Evolutionary conservation across 35 echinoderm and acorn worm species (phyloP), one percentile per base, ranked within the genome.

Genomic region (Ophioderma brevispina): DNA sequence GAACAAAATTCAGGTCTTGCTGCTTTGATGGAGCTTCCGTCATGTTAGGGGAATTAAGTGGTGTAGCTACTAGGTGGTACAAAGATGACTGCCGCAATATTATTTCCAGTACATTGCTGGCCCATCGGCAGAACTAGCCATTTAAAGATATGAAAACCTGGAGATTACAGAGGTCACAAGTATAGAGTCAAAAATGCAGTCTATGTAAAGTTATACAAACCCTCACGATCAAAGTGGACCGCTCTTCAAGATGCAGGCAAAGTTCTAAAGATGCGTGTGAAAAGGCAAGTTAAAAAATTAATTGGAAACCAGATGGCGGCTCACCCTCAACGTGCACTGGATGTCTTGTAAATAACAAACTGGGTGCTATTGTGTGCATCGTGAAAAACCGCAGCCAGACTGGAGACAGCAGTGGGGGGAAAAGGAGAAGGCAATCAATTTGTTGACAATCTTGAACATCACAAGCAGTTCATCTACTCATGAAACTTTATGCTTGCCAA

Each of bases 131-230:
- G 35, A 82, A 31, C 5, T 82, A 21, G 80, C 80, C 10, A 43
- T n/a, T 82, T 13, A 82, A 82, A 82, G 80, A 82, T 82, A 80
- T 36, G 17, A n/a, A n/a, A 40, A 43, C 80, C 80, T 82, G 19
- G 8, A n/a, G 25, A 40, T 82, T 38, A 25, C 1, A 40, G 80
- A 82, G 23, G 35, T 82, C 10, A 38, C 39, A 18, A 82, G 15
- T n/a, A 38, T 82, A 17, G 28, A 40, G 37, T 17, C 39, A 38
- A 38, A 40, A 0, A 17, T n/a, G n/a, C n/a, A n/a, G n/a, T n/a
- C n/a, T n/a, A n/a, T n/a, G n/a, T 82, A 82, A 35, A 82, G 19
- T 41, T 82, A 8, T 40, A 82, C 32, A 82, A 82, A 32, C 6
- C 0, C 17, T 82, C 80, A 25, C 17, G 80, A 38, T 40, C 17